Evolutionary conservation across 2,888 invertebrate genomes (phyloP).

Genomic region (Drosophila atripex): DNA sequence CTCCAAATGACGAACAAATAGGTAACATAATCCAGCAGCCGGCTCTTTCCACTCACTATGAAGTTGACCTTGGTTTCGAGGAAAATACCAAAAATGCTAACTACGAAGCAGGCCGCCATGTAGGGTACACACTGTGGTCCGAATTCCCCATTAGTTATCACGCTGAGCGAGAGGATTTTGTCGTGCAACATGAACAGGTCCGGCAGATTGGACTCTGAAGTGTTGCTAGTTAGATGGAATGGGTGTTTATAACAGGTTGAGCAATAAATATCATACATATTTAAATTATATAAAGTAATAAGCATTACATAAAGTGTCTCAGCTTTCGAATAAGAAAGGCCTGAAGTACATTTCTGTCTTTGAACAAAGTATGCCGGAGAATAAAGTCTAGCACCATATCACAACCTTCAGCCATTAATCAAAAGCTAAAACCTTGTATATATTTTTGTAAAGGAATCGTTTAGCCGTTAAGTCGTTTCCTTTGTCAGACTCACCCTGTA

Average conservation of each 20-base stretch:
- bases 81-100: constrained; percentile 82
- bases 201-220: constrained; percentile 80
- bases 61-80: constrained; percentile 82
- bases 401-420: background rate
- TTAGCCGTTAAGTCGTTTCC: background rate
- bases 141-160: constrained; percentile 79
- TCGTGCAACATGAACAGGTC: constrained; percentile 82
- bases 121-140: constrained; percentile 82
- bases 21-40: constrained; percentile 77
- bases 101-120: constrained; percentile 82
- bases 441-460: background rate
- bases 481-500: constrained; percentile 47
- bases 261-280: too few relatives aligned
- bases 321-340: background rate
- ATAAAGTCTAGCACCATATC: background rate
- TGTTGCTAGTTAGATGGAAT: constrained; percentile 52
- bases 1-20: constrained; percentile 82
- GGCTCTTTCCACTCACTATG: constrained; percentile 77
- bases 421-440: background rate
- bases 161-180: constrained; percentile 80
- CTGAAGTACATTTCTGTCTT: background rate
- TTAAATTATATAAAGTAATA: background rate
- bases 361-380: background rate
- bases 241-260: background rate
- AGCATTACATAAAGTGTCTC: background rate